These are phyloP conservation scores for Caerostris darwini DNA, from an alignment of 1,140 invertebrate species.

Conservation along the genomic window DNA sequence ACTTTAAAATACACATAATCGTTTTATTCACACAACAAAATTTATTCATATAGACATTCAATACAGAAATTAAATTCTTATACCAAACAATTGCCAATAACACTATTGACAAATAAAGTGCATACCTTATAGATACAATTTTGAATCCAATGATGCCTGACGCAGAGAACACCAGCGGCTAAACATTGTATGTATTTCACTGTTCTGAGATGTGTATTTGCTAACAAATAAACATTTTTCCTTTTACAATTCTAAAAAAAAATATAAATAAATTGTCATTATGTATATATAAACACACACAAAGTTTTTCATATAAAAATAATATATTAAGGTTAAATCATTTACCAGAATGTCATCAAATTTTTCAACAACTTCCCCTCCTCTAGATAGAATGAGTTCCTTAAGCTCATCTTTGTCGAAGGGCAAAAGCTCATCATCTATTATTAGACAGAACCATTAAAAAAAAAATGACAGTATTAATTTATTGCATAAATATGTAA, in stretches of 20 bases:
- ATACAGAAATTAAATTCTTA: neutral
- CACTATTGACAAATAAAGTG: neutral
- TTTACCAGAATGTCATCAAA: slow-evolving; percentile 80
- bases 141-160: slow-evolving; percentile 82
- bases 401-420: slow-evolving; percentile 81
- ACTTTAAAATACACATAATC: too few species aligned
- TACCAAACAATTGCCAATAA: neutral
- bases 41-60: too few species aligned
- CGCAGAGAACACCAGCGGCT: slow-evolving; percentile 81
- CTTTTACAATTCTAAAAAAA: slow-evolving; percentile 67
- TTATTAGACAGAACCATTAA: neutral
- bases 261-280: neutral
- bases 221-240: slow-evolving; percentile 80
- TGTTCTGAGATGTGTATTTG: slow-evolving; percentile 81
- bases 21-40: too few species aligned
- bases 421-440: slow-evolving; percentile 49
- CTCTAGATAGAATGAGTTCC: slow-evolving; percentile 80
- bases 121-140: slow-evolving; percentile 79
- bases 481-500: too few species aligned
- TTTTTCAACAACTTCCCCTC: slow-evolving; percentile 81
- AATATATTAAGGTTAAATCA: neutral
- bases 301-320: neutral
- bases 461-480: too few species aligned
- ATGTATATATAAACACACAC: neutral
- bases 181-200: slow-evolving; percentile 82